Conservation (phyloP, 2,113 vertebrate species). For the Cheilinus undulatus region DNA sequence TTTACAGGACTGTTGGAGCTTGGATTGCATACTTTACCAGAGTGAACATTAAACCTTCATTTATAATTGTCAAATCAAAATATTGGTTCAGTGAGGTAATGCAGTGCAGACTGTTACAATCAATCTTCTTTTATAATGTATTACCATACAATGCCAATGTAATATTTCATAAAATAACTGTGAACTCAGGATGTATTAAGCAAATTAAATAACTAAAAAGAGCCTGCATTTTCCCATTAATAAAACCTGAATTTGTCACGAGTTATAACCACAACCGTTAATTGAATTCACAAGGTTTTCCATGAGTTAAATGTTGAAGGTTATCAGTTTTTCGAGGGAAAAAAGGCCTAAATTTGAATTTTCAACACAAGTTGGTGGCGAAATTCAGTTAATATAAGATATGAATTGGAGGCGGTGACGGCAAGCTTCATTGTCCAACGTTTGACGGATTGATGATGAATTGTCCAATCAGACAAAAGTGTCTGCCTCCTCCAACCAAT, state of each 20-base stretch:
- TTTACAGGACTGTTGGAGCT: background rate
- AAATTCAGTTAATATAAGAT: constrained; percentile 26
- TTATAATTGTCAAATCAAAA: constrained; percentile 1
- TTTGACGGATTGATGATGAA: constrained; percentile 61
- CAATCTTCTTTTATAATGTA: background rate
- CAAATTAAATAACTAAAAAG: no score
- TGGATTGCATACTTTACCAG: background rate
- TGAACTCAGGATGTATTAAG: background rate
- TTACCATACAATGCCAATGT: background rate
- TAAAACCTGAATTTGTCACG: no score
- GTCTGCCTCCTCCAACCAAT: constrained; percentile 51
- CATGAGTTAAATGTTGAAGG: no score
- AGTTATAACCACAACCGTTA: no score
- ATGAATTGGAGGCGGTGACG: constrained; percentile 53
- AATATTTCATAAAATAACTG: background rate
- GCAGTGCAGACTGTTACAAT: background rate
- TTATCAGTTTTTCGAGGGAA: no score
- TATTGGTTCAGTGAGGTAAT: constrained; percentile 4
- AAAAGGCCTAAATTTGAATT: no score
- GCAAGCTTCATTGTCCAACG: constrained; percentile 1
- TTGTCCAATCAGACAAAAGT: constrained; percentile 59
- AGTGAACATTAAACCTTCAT: background rate
- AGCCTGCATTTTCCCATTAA: no score
- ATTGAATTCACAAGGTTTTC: no score
- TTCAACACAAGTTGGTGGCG: background rate